A percentile compares a stretch with the other conserved stretches of the same genome.
These are phyloP conservation scores for Atractosteus spatula DNA, from an alignment of 2,113 vertebrate genomes.

Conservation along the genomic window DNA sequence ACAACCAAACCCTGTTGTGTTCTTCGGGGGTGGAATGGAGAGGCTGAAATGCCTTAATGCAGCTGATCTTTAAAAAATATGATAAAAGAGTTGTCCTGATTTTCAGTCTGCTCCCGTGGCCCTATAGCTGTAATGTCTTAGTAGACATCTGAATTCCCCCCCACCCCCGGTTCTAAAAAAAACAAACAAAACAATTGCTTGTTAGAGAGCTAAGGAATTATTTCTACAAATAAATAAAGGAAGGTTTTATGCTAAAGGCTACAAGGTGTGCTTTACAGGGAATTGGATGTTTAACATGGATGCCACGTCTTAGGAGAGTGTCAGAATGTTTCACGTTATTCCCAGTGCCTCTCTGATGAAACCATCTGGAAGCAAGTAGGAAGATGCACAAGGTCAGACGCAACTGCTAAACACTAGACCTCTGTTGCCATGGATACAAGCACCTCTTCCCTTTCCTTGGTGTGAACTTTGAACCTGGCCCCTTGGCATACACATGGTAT, in stretches of 20 bases:
- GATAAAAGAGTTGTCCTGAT: not conserved
- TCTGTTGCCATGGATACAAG: not conserved
- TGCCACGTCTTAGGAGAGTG: conserved; percentile 6
- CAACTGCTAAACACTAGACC: conserved; percentile 10
- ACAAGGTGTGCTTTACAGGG: not conserved
- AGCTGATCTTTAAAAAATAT: not conserved
- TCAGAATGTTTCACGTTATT: conserved; percentile 14
- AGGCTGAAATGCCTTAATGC: no score
- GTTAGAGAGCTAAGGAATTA: not conserved
- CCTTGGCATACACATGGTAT: not conserved
- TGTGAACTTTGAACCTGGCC: conserved; percentile 4
- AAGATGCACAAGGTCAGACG: conserved; percentile 17
- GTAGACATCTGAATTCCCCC: no score
- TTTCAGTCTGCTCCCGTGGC: not conserved
- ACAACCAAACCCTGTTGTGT: no score
- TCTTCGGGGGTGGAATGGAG: no score
- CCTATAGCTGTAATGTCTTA: no score
- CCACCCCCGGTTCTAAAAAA: no score
- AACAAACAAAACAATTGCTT: not conserved
- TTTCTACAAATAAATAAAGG: not conserved
- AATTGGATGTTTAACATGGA: conserved; percentile 13
- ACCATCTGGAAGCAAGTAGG: conserved; percentile 31
- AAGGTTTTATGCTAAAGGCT: not conserved
- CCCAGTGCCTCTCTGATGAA: conserved; percentile 5
- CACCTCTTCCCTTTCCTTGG: not conserved